Percentiles rank a stretch among this genome's conserved stretches.
Conservation (phyloP, 2,797 vertebrate species). For the Alfaro cultratus region DNA sequence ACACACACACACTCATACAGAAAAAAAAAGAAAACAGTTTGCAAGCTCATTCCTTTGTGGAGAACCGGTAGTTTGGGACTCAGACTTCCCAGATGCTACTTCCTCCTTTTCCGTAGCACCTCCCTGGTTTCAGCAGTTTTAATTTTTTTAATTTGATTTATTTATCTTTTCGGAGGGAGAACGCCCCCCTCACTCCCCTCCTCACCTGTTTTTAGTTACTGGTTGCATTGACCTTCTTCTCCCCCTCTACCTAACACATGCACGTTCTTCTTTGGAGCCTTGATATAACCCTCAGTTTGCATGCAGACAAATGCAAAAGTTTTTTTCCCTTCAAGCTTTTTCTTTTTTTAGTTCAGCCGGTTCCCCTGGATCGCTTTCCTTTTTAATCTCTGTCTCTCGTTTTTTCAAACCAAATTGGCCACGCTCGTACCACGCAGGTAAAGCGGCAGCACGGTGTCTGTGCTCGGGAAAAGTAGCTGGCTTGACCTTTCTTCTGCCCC, state of each 20-base stretch:
- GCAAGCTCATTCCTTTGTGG: conserved; percentile 87
- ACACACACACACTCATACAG: conserved; percentile 61
- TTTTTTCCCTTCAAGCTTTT: conserved; percentile 79
- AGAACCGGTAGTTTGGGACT: conserved; percentile 86
- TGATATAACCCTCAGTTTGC: conserved; percentile 98
- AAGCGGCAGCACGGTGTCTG: conserved; percentile 85
- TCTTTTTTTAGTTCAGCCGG: conserved; percentile 79
- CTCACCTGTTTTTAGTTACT: conserved; percentile 89
- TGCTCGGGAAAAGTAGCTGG: conserved; percentile 76
- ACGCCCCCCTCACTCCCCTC: conserved; percentile 67
- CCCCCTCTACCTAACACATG: conserved; percentile 92
- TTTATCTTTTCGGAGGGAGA: conserved; percentile 81
- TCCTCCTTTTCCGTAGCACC: conserved; percentile 80
- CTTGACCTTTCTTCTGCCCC: conserved; percentile 83
- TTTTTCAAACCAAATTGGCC: conserved; percentile 72
- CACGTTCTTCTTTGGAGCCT: conserved; percentile 97
- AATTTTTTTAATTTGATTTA: conserved; percentile 79
- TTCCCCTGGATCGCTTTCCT: conserved; percentile 81
- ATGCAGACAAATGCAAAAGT: conserved; percentile 91
- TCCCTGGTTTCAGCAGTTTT: conserved; percentile 81
- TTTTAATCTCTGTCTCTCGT: conserved; percentile 78
- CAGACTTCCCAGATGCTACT: conserved; percentile 78
- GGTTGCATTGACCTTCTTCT: conserved; percentile 94
- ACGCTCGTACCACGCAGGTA: conserved; percentile 72
- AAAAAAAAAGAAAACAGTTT: conserved; percentile 80